Conservation (phyloP, 2,888 invertebrate genomes). For the Tinea trinotella region DNA sequence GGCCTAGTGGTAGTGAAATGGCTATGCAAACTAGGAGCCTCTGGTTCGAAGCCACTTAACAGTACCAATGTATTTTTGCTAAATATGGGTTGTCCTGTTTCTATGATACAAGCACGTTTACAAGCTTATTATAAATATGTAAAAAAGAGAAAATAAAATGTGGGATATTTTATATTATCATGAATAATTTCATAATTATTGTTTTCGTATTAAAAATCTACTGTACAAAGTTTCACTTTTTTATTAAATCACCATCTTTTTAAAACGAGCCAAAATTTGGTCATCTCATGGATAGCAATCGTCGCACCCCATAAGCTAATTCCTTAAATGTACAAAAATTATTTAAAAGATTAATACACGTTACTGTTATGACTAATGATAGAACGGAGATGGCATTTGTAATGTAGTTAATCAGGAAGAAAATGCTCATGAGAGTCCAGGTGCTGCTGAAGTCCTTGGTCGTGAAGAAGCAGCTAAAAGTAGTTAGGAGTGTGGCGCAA, state of each 20-base stretch:
- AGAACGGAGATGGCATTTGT: not conserved
- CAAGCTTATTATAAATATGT: no score
- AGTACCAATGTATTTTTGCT: no score
- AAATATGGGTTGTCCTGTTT: no score
- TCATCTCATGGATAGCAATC: constrained; percentile 11
- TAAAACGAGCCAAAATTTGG: not conserved
- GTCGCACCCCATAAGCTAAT: not conserved
- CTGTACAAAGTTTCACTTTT: constrained; percentile 1
- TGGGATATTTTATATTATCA: no score
- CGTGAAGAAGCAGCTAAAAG: constrained; percentile 41
- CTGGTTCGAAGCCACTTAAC: no score
- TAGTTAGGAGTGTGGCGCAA: constrained; percentile 37
- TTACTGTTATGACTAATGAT: constrained; percentile 5
- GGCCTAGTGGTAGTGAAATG: no score
- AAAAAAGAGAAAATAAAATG: no score
- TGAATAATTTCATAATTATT: no score
- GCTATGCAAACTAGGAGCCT: no score
- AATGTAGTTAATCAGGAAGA: not conserved
- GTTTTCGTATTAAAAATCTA: constrained; percentile 14
- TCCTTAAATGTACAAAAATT: not conserved
- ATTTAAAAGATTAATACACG: not conserved
- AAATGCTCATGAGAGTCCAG: not conserved
- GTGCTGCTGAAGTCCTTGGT: constrained; percentile 28
- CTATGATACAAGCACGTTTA: no score
- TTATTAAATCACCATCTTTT: not conserved